phyloP scores from a whole-genome alignment of 2,888 invertebrate genomes.

The Cantharis rufa region DNA sequence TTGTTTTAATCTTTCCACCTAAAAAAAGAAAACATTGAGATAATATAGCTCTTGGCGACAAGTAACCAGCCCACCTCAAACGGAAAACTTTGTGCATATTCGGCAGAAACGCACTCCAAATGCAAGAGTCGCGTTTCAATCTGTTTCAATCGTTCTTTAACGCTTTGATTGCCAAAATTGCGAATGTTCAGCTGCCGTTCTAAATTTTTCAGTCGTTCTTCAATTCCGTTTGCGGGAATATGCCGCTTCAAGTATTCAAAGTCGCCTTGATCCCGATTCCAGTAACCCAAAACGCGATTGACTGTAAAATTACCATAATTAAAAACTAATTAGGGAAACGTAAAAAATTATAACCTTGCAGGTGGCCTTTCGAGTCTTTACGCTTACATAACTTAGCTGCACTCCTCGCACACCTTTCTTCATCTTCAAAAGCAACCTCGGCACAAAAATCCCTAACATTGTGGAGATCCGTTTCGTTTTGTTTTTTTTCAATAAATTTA shows the following conservation, averaged over 20 bases:
- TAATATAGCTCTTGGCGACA: neutral
- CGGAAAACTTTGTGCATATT: constrained; percentile 69
- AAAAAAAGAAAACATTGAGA: neutral
- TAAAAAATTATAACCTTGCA: constrained; percentile 65
- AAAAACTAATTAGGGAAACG: neutral
- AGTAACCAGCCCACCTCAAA: constrained; percentile 5
- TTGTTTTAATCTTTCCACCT: neutral
- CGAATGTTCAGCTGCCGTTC: constrained; percentile 65
- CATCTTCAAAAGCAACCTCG: constrained; percentile 44
- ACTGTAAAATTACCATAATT: constrained; percentile 58
- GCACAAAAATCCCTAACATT: constrained; percentile 67
- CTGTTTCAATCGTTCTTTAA: constrained; percentile 71
- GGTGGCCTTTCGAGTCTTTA: constrained; percentile 77
- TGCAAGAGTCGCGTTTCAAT: constrained; percentile 75
- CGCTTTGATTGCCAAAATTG: constrained; percentile 63
- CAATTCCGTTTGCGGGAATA: constrained; percentile 59
- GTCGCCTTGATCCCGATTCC: constrained; percentile 61
- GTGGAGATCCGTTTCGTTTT: constrained; percentile 71
- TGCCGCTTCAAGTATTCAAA: constrained; percentile 57
- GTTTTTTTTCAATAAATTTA: constrained; percentile 76
- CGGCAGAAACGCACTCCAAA: constrained; percentile 78
- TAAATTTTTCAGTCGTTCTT: constrained; percentile 68
- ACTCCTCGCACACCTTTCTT: constrained; percentile 73
- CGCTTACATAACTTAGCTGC: constrained; percentile 72
- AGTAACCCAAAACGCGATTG: constrained; percentile 69